Conservation (phyloP, 2,888 invertebrate species). For the Trisateles emortualis region DNA sequence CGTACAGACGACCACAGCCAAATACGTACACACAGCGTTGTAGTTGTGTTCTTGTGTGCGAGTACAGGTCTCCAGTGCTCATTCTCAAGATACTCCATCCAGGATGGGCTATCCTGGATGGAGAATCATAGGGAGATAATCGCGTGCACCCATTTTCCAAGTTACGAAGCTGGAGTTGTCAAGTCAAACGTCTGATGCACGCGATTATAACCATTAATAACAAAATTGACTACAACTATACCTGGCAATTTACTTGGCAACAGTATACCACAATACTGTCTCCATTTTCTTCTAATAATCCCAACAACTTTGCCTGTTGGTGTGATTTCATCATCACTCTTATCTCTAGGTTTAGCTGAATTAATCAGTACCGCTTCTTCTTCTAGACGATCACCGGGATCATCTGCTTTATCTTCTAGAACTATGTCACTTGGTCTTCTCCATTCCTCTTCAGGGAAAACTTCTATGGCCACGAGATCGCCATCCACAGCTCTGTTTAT, state of each 20-base stretch:
- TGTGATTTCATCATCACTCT: constrained; percentile 73
- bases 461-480: constrained; percentile 96
- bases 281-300: constrained; percentile 98
- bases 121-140: no score
- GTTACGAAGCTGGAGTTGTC: no score
- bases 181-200: no score
- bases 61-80: no score
- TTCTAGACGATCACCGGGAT: constrained; percentile 89
- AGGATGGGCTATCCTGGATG: no score
- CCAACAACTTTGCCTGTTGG: constrained; percentile 91
- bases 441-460: constrained; percentile 97
- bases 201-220: not conserved
- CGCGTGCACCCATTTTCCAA: no score
- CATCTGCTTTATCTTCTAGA: constrained; percentile 91
- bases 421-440: constrained; percentile 95
- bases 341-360: constrained; percentile 56
- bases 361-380: constrained; percentile 84
- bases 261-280: constrained; percentile 98
- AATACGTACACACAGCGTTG: no score
- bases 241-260: constrained; percentile 91
- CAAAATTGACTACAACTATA: constrained; percentile 24
- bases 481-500: constrained; percentile 98
- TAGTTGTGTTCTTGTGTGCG: no score
- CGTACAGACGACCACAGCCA: no score
- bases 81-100: no score